Conservation (phyloP, 2,113 vertebrate genomes). For the Meriones unguiculatus region DNA sequence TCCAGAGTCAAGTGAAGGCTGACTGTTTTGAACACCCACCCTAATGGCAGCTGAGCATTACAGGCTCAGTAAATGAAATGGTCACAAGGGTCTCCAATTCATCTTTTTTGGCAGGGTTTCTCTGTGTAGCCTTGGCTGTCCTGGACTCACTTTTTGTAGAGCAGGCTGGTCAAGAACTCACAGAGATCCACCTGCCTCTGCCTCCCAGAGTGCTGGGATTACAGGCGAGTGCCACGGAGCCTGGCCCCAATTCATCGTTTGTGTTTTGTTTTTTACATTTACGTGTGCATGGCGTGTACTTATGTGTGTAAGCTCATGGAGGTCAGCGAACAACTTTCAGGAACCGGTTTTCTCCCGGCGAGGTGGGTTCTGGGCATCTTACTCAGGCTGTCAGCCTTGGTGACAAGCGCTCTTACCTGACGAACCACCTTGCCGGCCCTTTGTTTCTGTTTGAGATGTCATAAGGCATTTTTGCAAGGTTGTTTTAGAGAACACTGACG, state of each 20-base stretch:
- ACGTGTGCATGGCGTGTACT: background rate
- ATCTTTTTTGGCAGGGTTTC: background rate
- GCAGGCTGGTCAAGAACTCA: too few species aligned
- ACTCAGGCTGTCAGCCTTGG: background rate
- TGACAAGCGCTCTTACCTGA: background rate
- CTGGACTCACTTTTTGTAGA: too few species aligned
- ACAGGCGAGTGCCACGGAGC: too few species aligned
- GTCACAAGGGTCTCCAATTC: background rate
- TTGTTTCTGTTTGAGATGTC: background rate
- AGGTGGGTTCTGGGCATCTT: background rate
- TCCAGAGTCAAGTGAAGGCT: slow-evolving; percentile 39
- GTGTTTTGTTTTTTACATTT: background rate
- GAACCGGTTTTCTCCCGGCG: background rate
- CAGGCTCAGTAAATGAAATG: background rate
- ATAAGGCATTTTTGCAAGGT: slow-evolving; percentile 6
- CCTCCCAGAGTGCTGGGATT: too few species aligned
- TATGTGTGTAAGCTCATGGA: background rate
- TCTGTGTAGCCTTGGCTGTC: too few species aligned
- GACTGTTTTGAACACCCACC: background rate
- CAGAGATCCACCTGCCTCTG: too few species aligned
- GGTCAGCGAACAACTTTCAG: background rate
- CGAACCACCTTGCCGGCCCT: background rate
- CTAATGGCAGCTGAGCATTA: background rate
- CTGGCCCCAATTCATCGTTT: background rate
- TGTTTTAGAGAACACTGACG: slow-evolving; percentile 1